Base-by-base conservation (phyloP, 2,797 vertebrate species). In the Sylvilagus floridanus region DNA sequence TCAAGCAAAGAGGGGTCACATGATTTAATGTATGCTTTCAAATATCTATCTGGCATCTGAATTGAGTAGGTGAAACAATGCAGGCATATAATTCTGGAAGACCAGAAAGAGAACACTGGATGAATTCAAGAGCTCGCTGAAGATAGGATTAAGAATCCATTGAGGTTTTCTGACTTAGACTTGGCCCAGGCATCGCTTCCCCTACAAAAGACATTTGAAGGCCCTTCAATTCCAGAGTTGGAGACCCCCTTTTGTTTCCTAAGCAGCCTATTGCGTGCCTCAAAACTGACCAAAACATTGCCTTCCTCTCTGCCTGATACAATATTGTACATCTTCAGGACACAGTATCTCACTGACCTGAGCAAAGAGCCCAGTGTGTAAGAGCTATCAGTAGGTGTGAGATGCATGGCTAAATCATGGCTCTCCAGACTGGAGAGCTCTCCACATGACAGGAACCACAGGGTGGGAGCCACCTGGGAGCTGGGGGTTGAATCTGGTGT, bases 11-110 rank as follows among this genome's bases (percentile, higher is more conserved):
- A 91, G 32, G 12, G 12, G 22, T 50, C 63, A 76, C 3, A 30
- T 83, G 12, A n/a, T 28, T 93, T 14, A 42, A n/a, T 75, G 57
- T 95, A 32, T 24, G 28, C 83, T 88, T 86, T 50, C 76, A 75
- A 84, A 35, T 11, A 54, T 24, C 77, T n/a, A 13, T 86, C 21
- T 92, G 50, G 32, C 71, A 76, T 63, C 14, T 79, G 4, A 57
- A 85, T 24, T 17, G 37, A 42, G 8, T 42, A 11, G 37, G 12
- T 69, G 75, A 22, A 21, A 1, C 10, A 22, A 10, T 35, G 52
- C 10, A 32, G n/a, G 50, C 57, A 5, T 42, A 9, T 91, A 0
- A 0, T 83, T 89, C 75, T 81, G 19, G 71, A 85, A 84, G 37
- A 68, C 7, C 21, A 82, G 50, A 81, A 73, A 63, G 13, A 9